Conservation (phyloP, 2,797 vertebrate species). For the Megaceryle alcyon region DNA sequence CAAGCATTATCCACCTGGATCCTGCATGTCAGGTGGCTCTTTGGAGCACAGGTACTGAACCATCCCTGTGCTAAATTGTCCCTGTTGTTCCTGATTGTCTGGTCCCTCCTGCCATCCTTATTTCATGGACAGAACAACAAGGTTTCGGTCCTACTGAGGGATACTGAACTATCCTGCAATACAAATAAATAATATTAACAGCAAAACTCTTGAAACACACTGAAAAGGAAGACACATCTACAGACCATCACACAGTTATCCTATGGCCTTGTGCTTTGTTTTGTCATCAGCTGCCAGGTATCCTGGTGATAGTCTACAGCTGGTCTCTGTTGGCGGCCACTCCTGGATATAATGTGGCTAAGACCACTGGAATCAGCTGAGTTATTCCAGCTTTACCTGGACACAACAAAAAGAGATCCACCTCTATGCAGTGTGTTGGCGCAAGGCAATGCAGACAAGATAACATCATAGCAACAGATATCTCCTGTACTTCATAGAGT, state of each 20-base stretch:
- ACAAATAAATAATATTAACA: not conserved
- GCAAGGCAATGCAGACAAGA: not conserved
- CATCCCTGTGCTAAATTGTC: rapidly evolving
- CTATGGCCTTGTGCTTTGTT: not conserved
- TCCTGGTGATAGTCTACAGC: not conserved
- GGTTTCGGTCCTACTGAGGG: not conserved
- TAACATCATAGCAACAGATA: not conserved
- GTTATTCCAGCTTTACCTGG: not conserved
- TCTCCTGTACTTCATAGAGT: not conserved
- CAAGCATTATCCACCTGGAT: not conserved
- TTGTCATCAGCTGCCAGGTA: not conserved
- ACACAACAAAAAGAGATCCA: not conserved
- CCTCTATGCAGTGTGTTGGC: not conserved
- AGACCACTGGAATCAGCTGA: rapidly evolving
- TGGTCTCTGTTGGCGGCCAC: not conserved
- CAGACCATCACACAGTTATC: not conserved
- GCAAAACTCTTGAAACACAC: not conserved
- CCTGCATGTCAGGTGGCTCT: not conserved
- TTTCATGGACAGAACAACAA: not conserved
- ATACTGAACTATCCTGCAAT: not conserved
- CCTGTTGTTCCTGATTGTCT: not conserved
- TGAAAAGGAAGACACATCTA: not conserved
- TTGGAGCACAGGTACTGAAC: not conserved
- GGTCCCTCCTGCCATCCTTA: not conserved
- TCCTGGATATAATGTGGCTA: not conserved